Conservation (phyloP, 2,888 invertebrate species). For the Tricholauxania praeusta region DNA sequence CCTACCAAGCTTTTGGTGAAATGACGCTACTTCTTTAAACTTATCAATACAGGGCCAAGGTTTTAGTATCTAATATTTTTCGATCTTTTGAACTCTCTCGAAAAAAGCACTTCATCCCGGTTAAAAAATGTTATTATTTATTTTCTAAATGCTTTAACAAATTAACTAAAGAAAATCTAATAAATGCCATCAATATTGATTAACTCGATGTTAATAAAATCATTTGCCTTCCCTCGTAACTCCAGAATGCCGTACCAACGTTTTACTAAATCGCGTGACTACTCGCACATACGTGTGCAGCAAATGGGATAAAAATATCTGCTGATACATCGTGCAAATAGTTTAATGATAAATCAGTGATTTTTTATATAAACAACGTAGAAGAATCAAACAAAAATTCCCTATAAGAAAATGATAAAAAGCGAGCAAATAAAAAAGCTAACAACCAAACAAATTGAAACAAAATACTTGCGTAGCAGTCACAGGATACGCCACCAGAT, state of each 20-base stretch:
- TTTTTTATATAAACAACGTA: constrained; percentile 4
- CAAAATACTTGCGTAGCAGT: constrained; percentile 61
- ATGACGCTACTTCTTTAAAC: no score
- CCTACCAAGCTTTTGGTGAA: no score
- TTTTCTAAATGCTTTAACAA: constrained; percentile 47
- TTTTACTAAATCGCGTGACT: constrained; percentile 56
- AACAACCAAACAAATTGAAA: constrained; percentile 66
- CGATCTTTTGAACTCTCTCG: no score
- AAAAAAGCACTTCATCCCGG: no score
- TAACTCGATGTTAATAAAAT: constrained; percentile 63
- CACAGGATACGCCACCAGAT: constrained; percentile 46
- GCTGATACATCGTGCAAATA: constrained; percentile 55
- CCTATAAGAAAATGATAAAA: constrained; percentile 17
- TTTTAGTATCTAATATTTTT: no score
- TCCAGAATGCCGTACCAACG: neutral
- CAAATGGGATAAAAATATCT: constrained; percentile 1
- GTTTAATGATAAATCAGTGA: constrained; percentile 61
- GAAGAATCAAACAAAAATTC: constrained; percentile 31
- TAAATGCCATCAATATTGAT: constrained; percentile 62
- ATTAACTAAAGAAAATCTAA: constrained; percentile 58
- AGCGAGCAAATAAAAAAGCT: constrained; percentile 50
- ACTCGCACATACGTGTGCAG: constrained; percentile 28
- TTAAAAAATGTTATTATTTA: no score
- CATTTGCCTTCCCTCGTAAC: constrained; percentile 57
- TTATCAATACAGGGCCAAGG: no score